Percentiles rank a stretch among this genome's conserved stretches.
phyloP scores from a whole-genome alignment of 2,888 invertebrate genomes.

The Plebejus argus region DNA sequence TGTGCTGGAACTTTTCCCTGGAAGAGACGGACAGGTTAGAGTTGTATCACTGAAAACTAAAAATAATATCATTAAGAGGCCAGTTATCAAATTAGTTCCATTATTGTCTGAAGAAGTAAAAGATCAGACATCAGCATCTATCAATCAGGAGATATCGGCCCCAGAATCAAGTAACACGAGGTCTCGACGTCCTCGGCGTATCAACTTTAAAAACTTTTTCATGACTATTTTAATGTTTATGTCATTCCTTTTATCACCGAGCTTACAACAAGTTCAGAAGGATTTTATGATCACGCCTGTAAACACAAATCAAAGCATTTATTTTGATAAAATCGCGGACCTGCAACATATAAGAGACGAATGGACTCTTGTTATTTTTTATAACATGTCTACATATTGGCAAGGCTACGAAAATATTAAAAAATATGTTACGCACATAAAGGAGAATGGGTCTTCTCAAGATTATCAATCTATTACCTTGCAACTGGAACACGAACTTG shows the following conservation, averaged over 20 bases:
- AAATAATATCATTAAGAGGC: slow-evolving; percentile 23
- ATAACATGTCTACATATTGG: slow-evolving; percentile 35
- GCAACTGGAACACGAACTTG: slow-evolving; percentile 30
- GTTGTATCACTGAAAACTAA: slow-evolving; percentile 24
- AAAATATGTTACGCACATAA: slow-evolving; percentile 26
- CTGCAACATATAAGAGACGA: slow-evolving; percentile 32
- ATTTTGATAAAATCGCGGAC: slow-evolving; percentile 32
- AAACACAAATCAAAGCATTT: slow-evolving; percentile 29
- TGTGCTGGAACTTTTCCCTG: slow-evolving; percentile 31
- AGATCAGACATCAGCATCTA: no score
- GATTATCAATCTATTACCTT: slow-evolving; percentile 1
- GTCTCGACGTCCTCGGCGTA: slow-evolving; percentile 5
- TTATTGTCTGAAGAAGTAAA: not conserved
- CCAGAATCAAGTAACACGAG: not conserved
- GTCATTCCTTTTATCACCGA: slow-evolving; percentile 19
- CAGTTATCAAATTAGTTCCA: slow-evolving; percentile 23
- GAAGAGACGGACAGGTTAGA: slow-evolving; percentile 32
- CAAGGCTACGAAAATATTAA: slow-evolving; percentile 24
- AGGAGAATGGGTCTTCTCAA: not conserved
- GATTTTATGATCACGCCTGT: slow-evolving; percentile 29
- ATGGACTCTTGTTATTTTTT: slow-evolving; percentile 35
- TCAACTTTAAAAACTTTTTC: slow-evolving; percentile 25
- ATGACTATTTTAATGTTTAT: slow-evolving; percentile 10
- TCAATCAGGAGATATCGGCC: no score
- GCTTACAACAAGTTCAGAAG: slow-evolving; percentile 22